Percentiles rank a stretch among this genome's conserved stretches.
Conservation (phyloP, 1,140 invertebrate species). For the Platyscapa corneri region DNA sequence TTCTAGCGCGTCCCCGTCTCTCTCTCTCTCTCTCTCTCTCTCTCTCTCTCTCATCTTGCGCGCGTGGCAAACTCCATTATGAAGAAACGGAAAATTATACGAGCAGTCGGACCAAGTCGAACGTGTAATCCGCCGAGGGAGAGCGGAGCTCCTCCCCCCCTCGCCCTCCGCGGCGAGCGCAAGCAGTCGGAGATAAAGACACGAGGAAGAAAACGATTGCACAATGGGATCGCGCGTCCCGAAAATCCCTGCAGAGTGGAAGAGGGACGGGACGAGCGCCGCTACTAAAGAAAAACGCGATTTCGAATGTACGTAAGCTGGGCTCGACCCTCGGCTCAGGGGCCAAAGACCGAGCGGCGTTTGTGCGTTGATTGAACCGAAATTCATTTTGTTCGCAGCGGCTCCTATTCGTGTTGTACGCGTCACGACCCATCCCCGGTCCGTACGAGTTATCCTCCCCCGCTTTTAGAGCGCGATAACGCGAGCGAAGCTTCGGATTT, state of each 20-base stretch:
- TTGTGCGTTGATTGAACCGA: constrained; percentile 36
- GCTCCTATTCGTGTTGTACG: not conserved
- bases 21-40: not conserved
- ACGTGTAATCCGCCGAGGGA: constrained; percentile 41
- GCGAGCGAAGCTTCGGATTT: constrained; percentile 55
- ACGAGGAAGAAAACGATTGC: constrained; percentile 54
- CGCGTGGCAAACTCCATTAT: not conserved
- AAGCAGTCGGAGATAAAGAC: constrained; percentile 27
- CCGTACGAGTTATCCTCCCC: not conserved
- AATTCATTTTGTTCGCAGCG: constrained; percentile 54
- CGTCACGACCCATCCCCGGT: not conserved
- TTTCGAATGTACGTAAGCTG: not conserved
- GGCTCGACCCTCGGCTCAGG: not conserved
- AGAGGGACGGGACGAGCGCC: too few species aligned
- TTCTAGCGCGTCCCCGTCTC: not conserved
- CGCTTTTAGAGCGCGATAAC: not conserved
- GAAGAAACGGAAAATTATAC: constrained; percentile 34
- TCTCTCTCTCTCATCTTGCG: not conserved
- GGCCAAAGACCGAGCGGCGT: not conserved
- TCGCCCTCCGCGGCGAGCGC: not conserved
- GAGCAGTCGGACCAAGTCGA: constrained; percentile 28
- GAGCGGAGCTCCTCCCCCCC: not conserved
- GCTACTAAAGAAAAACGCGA: not conserved
- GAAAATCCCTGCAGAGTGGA: constrained; percentile 32
- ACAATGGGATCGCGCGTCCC: constrained; percentile 57